Conservation (phyloP, 1,140 invertebrate genomes). For the Ectropis grisescens region DNA sequence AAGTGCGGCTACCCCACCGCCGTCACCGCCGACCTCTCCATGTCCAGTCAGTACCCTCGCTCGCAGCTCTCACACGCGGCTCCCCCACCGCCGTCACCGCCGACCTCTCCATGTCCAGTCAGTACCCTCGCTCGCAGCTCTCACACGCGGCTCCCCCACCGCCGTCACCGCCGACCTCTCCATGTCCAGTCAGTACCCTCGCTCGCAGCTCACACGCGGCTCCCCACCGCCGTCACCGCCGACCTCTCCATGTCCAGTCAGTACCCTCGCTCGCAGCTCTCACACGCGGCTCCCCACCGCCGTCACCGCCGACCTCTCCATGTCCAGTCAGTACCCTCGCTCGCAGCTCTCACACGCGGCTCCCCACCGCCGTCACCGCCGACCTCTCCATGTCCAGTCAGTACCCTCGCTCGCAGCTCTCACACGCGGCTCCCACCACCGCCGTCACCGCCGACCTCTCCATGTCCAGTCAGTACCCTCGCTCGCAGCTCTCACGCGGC, state of each 20-base stretch:
- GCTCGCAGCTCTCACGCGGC: too few species aligned
- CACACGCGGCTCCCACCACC: too few species aligned
- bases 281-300: slow-evolving; percentile 92
- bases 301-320: slow-evolving; percentile 93
- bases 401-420: too few species aligned
- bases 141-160: slow-evolving; percentile 87
- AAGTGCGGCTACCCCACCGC: slow-evolving; percentile 94
- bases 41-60: slow-evolving; percentile 86
- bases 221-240: not conserved
- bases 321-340: slow-evolving; percentile 84
- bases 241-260: not conserved
- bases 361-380: too few species aligned
- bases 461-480: too few species aligned
- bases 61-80: not conserved
- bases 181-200: slow-evolving; percentile 89
- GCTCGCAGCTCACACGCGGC: not conserved
- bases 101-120: not conserved
- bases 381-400: too few species aligned
- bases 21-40: slow-evolving; percentile 93
- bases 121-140: too few species aligned
- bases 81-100: not conserved
- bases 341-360: not conserved
- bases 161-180: slow-evolving; percentile 93
- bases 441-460: too few species aligned
- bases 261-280: slow-evolving; percentile 90